Conservation (phyloP, 1,140 invertebrate species). For the Caenorhabditis brenneri region DNA sequence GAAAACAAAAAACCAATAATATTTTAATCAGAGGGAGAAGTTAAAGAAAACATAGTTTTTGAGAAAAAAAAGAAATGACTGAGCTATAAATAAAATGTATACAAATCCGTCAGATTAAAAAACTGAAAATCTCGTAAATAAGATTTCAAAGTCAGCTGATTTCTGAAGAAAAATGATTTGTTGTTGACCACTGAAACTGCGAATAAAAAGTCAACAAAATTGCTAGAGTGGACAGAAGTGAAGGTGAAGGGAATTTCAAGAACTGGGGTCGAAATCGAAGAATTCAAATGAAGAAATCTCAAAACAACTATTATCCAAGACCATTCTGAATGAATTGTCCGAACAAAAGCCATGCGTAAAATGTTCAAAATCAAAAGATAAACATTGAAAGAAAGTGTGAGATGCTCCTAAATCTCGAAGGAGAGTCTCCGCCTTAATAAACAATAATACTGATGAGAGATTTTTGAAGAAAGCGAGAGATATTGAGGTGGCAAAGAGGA, state of each 20-base stretch:
- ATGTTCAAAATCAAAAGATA: constrained; percentile 30
- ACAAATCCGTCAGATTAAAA: background rate
- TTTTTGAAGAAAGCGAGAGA: background rate
- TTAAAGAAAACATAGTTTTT: too few relatives aligned
- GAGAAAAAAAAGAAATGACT: background rate
- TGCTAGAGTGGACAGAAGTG: background rate
- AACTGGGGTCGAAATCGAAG: too few relatives aligned
- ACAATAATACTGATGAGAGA: constrained; percentile 9
- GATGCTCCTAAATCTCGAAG: background rate
- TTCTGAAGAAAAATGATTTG: background rate
- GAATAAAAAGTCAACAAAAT: background rate
- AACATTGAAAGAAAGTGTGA: constrained; percentile 20
- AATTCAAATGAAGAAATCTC: too few relatives aligned
- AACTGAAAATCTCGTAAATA: background rate
- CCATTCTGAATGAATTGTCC: too few relatives aligned
- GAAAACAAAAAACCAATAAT: background rate
- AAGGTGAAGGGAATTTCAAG: background rate
- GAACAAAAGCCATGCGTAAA: background rate
- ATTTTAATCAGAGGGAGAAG: background rate
- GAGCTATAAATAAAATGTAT: background rate
- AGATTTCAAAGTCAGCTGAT: background rate
- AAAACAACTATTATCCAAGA: too few relatives aligned
- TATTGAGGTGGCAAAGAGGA: background rate
- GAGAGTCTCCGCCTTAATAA: constrained; percentile 28
- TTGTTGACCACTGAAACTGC: background rate